phyloP scores from a whole-genome alignment of 2,888 invertebrate genomes.

The Agrochola litura region DNA sequence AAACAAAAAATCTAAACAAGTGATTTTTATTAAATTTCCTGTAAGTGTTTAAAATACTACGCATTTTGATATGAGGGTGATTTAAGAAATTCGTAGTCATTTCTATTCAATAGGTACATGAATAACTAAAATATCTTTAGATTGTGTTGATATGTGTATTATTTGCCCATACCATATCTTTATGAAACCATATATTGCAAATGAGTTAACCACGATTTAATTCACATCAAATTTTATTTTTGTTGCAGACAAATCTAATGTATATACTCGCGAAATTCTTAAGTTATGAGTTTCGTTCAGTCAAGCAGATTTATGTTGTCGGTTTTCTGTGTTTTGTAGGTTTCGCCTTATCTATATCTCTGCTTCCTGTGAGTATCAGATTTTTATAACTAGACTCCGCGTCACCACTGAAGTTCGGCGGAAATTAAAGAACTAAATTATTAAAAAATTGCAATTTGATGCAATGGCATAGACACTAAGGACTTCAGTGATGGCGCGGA shows the following conservation, averaged over 20 bases:
- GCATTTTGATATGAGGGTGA: background rate
- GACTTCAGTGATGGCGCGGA: no score
- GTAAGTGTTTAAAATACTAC: background rate
- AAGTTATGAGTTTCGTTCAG: constrained; percentile 77
- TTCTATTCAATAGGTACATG: background rate
- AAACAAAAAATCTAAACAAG: no score
- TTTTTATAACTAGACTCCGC: background rate
- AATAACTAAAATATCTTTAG: background rate
- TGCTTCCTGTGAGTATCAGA: constrained; percentile 72
- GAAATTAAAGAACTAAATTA: no score
- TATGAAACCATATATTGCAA: background rate
- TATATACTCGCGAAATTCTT: constrained; percentile 77
- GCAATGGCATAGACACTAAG: no score
- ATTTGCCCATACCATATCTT: background rate
- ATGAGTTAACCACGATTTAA: background rate
- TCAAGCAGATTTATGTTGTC: constrained; percentile 80
- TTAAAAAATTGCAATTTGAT: no score
- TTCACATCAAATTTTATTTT: constrained; percentile 25
- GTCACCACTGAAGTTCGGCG: no score
- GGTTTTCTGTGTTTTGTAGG: constrained; percentile 80
- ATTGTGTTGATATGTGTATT: constrained; percentile 1
- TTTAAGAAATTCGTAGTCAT: background rate
- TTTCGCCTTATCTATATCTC: constrained; percentile 72
- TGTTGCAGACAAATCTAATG: constrained; percentile 78
- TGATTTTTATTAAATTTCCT: background rate